phyloP scores from a whole-genome alignment of 2,888 invertebrate genomes.

The Epirrhoe tristata region DNA sequence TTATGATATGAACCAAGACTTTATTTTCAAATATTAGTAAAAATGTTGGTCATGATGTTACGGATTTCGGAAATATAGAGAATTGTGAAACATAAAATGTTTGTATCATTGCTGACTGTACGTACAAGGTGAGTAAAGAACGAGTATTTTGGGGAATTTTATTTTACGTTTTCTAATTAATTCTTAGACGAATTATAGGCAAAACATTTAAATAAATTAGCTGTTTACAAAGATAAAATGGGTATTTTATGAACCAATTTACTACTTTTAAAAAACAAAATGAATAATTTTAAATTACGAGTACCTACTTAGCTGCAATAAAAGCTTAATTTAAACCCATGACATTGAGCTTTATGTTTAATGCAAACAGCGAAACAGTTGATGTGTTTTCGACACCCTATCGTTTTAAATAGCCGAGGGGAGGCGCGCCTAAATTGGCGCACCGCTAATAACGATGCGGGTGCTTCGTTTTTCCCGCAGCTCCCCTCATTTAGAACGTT shows the following conservation, averaged over 20 bases:
- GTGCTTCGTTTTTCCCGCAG: conserved; percentile 58
- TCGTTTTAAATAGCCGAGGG: conserved; percentile 72
- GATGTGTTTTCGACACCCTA: conserved; percentile 72
- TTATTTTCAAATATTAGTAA: no score
- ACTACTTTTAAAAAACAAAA: background rate
- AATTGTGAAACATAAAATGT: no score
- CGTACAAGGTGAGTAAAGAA: background rate
- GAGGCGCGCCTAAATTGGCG: conserved; percentile 74
- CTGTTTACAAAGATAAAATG: background rate
- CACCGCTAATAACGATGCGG: conserved; percentile 80
- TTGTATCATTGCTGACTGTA: no score
- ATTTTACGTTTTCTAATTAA: background rate
- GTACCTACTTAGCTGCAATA: conserved; percentile 6
- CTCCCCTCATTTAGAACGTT: conserved; percentile 51
- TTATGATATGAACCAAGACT: no score
- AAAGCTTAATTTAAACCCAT: conserved; percentile 21
- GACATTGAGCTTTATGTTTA: conserved; percentile 36
- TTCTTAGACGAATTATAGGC: background rate
- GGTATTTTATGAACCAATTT: background rate
- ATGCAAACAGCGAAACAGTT: conserved; percentile 52
- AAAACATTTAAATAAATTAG: background rate
- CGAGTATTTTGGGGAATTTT: background rate
- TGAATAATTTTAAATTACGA: background rate
- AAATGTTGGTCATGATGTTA: no score
- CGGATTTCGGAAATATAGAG: no score